Base-by-base conservation (phyloP, 2,888 invertebrate species). In the Alitta virens region DNA sequence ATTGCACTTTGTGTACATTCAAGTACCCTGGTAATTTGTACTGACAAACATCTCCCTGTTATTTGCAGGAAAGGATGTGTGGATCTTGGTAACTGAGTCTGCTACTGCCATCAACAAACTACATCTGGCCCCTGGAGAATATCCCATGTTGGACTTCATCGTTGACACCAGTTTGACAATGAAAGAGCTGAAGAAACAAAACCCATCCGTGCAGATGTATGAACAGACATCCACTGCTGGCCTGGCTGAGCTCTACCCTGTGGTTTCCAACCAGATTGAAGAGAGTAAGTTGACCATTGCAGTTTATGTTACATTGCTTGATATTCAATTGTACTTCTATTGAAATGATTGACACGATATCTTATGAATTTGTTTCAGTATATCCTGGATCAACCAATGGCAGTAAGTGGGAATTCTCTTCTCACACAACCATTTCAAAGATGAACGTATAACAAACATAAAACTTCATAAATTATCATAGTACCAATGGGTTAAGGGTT, bases 221-320 rank as follows among this genome's bases (percentile, higher is more conserved):
- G 21, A n/a, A 46, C 18, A 21, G 21, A 46, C 18, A 7, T 18
- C 46, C 5, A 46, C n/a, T 46, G 46, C 46, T 38, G 49, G 51
- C 59, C 23, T 49, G 24, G 27, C 38, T 25, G 40, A 50, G 23
- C 38, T 59, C 14, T 50, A 50, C 24, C 59, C 59, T 18, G 59
- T 59, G 7, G 59, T 51, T 24, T 40, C 51, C 40, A 52, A 59
- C 52, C 59, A 59, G 52, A 59, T 59, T 21, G 23, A 18, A 23
- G 27, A 52, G 51, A 51, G 59, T 59, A 21, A 52, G 59, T 59
- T n/a, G n/a, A n/a, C n/a, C n/a, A n/a, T n/a, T n/a, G n/a, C n/a
- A n/a, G n/a, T n/a, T n/a, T n/a, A n/a, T n/a, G n/a, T n/a, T n/a
- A n/a, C n/a, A n/a, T n/a, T n/a, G n/a, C n/a, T n/a, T n/a, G n/a